Base-by-base conservation (phyloP, 2,888 invertebrate species). In the Caenorhabditis sp. region DNA sequence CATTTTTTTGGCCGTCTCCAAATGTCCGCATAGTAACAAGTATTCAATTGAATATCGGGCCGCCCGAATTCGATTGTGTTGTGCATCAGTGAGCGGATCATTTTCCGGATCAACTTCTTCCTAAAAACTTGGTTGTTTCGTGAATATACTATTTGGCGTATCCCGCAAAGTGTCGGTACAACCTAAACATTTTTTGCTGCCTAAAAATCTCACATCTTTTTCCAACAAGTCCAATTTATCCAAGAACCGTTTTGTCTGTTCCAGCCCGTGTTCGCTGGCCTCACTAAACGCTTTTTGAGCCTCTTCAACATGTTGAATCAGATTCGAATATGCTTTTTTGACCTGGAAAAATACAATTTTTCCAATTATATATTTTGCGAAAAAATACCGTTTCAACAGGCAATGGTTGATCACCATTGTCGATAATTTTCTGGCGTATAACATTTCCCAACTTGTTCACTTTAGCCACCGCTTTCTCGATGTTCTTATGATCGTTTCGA, bases 21-120 rank as follows among this genome's bases (percentile, higher is more conserved):
- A 97, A 89, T 95, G 96, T 0, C 99, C 97, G 54, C 79, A 77
- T 37, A 86, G 91, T 23, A 99, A 91, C 87, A 97, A 93, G 89
- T 97, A 96, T 88, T 99, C 97, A 17, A 97, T 94, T 62, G 99
- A 91, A 93, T 99, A 94, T 62, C 99, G 92, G 89, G 27, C 62
- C 21, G 60, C 36, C 12, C 53, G 58, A 24, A 37, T 24, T n/a
- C 58, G 26, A 23, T 65, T 61, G 14, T 62, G 21, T 1, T 37
- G 27, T 14, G 57, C 43, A 37, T 19, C 26, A 5, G 24, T 12
- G 31, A 36, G 36, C 19, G 55, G 17, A n/a, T 26, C 8, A 36
- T 37, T 50, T 24, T 50, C 61, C 14, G 36, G 37, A 10, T 37
- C 58, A 31, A 37, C 37, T 1, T 3, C 2, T 17, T 19, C 31